Percentiles rank a stretch among this genome's conserved stretches.
Evolutionary conservation across 2,888 invertebrate genomes (phyloP).

Genomic region (Lagria hirta): DNA sequence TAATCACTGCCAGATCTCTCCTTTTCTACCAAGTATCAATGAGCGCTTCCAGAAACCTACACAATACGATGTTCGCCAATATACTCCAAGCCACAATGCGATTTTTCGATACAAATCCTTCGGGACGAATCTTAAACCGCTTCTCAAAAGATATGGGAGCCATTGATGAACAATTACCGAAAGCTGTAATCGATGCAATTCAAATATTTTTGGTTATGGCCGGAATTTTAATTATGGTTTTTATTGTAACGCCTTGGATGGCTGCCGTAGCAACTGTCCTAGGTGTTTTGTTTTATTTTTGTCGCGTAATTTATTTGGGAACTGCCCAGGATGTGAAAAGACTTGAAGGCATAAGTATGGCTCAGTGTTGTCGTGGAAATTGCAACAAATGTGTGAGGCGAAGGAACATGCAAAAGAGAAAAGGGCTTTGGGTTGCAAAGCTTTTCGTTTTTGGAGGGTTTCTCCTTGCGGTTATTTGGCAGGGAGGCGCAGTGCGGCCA

Average conservation of each 20-base stretch:
- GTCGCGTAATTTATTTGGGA: constrained; percentile 67
- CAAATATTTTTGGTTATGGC: constrained; percentile 69
- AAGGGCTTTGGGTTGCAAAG: too few species aligned
- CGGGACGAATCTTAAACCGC: constrained; percentile 77
- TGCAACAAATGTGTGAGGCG: too few species aligned
- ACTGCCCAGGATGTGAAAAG: constrained; percentile 75
- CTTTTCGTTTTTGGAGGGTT: too few species aligned
- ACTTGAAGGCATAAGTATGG: constrained; percentile 59
- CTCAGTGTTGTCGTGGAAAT: not conserved
- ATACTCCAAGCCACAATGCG: constrained; percentile 74
- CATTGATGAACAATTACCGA: constrained; percentile 72
- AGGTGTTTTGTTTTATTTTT: constrained; percentile 63
- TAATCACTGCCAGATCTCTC: constrained; percentile 67
- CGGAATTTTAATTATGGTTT: constrained; percentile 72
- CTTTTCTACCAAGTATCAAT: constrained; percentile 74
- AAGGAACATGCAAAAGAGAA: too few species aligned
- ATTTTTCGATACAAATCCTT: constrained; percentile 84
- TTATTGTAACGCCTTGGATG: constrained; percentile 70
- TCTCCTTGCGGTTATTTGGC: too few species aligned
- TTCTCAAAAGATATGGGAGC: constrained; percentile 85
- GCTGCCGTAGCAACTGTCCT: constrained; percentile 65
- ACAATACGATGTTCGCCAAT: constrained; percentile 76
- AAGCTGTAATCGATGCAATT: constrained; percentile 65
- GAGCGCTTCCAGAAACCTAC: constrained; percentile 72
- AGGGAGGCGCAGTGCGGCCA: too few species aligned